phyloP scores from a whole-genome alignment of 2,888 invertebrate genomes.

The Amiota minor region DNA sequence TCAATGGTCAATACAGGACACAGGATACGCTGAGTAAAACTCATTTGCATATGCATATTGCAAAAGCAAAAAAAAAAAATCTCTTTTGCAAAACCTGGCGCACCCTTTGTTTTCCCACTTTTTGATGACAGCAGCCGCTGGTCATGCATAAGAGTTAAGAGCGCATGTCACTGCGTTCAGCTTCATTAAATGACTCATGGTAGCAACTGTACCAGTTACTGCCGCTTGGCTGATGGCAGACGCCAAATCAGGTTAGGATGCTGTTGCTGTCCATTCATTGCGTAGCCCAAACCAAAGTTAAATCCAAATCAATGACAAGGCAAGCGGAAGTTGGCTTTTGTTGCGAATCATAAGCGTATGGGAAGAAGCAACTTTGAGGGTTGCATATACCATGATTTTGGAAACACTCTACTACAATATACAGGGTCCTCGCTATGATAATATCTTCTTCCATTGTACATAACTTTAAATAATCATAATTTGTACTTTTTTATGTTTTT shows the following conservation, averaged over 20 bases:
- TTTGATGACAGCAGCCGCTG: conserved; percentile 35
- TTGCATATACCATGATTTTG: neutral
- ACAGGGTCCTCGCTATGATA: too few species aligned
- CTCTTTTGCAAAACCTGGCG: neutral
- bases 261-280: neutral
- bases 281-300: neutral
- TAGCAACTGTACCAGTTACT: conserved; percentile 55
- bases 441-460: conserved; percentile 11
- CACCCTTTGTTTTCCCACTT: conserved; percentile 36
- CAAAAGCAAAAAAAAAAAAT: conserved; percentile 38
- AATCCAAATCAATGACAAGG: conserved; percentile 10
- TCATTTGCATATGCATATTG: conserved; percentile 62
- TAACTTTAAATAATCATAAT: conserved; percentile 60
- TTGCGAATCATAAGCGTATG: conserved; percentile 13
- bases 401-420: too few species aligned
- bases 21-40: neutral
- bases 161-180: conserved; percentile 42
- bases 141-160: conserved; percentile 39
- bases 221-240: neutral
- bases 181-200: conserved; percentile 11
- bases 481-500: conserved; percentile 42
- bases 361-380: neutral
- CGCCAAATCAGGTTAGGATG: neutral
- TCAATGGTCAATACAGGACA: conserved; percentile 1
- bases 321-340: conserved; percentile 26